Evolutionary conservation across 2,113 vertebrate genomes (phyloP).

Genomic region (Crypturellus undulatus): DNA sequence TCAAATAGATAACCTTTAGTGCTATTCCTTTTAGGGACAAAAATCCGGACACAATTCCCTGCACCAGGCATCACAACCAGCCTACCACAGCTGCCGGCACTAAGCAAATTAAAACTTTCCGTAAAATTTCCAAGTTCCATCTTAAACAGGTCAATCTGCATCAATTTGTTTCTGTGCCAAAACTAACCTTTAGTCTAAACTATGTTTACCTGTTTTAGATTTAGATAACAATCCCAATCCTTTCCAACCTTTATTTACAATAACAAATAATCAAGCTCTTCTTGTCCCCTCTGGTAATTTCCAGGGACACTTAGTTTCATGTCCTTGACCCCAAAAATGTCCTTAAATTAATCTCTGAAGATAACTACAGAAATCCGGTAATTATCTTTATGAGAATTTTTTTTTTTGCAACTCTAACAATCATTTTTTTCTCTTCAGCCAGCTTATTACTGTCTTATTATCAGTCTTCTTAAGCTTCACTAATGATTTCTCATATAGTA

Average conservation of each 20-base stretch:
- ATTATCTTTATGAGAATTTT: not conserved
- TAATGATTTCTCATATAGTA: not conserved
- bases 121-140: not conserved
- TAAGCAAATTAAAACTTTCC: not conserved
- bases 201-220: conserved; percentile 1
- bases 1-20: not conserved
- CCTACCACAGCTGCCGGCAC: not conserved
- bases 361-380: not conserved
- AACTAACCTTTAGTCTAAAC: conserved; percentile 27
- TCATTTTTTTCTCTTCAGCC: not conserved
- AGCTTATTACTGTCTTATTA: not conserved
- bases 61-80: not conserved
- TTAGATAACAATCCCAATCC: conserved; percentile 24
- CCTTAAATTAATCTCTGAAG: not conserved
- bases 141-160: not conserved
- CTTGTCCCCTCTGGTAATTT: not conserved
- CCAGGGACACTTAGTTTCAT: not conserved
- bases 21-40: not conserved
- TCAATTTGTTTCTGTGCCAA: not conserved
- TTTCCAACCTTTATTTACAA: not conserved
- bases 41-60: not conserved
- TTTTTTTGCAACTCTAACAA: not conserved
- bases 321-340: not conserved
- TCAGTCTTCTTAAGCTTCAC: not conserved
- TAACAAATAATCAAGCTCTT: not conserved